These are phyloP conservation scores for Callionymus lyra DNA, from an alignment of 2,113 vertebrate species.

Conservation along the genomic window DNA sequence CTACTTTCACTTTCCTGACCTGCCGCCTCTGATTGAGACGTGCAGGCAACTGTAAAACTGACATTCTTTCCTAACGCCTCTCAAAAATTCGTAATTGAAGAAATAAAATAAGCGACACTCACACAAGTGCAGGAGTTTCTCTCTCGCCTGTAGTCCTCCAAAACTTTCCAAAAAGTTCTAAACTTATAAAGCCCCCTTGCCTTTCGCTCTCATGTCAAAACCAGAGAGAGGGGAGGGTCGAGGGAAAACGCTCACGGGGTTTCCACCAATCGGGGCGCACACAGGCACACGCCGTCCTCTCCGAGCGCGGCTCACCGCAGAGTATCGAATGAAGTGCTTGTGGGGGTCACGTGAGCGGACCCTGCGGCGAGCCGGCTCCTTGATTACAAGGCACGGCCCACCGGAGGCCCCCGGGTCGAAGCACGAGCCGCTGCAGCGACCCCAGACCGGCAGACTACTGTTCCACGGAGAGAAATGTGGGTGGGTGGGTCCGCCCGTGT, in stretches of 20 bases:
- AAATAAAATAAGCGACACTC: slow-evolving; percentile 20
- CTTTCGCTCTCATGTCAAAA: slow-evolving; percentile 53
- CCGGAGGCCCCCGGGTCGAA: slow-evolving; percentile 53
- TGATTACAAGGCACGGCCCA: slow-evolving; percentile 70
- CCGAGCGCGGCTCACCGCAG: slow-evolving; percentile 52
- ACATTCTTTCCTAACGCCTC: too few species aligned
- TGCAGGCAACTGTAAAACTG: too few species aligned
- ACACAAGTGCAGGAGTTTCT: slow-evolving; percentile 14
- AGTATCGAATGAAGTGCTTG: slow-evolving; percentile 71
- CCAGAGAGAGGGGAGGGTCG: slow-evolving; percentile 38
- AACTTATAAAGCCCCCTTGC: slow-evolving; percentile 15
- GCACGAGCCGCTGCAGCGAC: slow-evolving; percentile 55
- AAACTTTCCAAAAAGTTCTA: slow-evolving; percentile 9
- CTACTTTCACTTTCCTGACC: too few species aligned
- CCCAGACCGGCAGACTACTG: slow-evolving; percentile 44
- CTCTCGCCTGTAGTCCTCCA: too few species aligned
- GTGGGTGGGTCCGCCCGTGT: slow-evolving; percentile 18
- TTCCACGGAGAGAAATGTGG: slow-evolving; percentile 11
- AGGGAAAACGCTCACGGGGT: slow-evolving; percentile 31
- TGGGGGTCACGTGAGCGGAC: slow-evolving; percentile 63
- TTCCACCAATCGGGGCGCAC: slow-evolving; percentile 55
- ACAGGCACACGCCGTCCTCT: slow-evolving; percentile 46
- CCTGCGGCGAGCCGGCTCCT: slow-evolving; percentile 38
- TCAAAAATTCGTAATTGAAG: neutral
- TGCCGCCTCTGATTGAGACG: too few species aligned